A percentile compares a stretch with the other conserved stretches of the same genome.
phyloP scores from a whole-genome alignment of 2,797 vertebrate species.

The Leucoraja ocellata region DNA sequence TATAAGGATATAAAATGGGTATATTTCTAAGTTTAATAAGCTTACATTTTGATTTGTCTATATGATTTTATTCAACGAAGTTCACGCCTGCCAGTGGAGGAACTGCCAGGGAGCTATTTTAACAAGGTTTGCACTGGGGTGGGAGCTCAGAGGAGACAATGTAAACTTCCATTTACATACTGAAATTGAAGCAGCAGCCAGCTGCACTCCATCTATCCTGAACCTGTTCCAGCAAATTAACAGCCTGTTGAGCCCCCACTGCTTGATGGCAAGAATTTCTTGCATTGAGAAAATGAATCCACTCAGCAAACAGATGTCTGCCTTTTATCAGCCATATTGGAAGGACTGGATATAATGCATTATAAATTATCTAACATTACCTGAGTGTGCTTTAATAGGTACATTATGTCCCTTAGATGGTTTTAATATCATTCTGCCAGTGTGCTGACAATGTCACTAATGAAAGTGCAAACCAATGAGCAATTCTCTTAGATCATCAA shows the following conservation, averaged over 20 bases:
- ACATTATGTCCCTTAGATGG: background rate
- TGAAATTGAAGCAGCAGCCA: constrained; percentile 21
- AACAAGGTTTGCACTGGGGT: background rate
- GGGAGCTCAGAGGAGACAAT: constrained; percentile 6
- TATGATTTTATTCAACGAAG: background rate
- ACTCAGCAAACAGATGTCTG: constrained; percentile 31
- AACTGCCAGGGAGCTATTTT: background rate
- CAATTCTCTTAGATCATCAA: background rate
- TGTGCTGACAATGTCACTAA: constrained; percentile 10
- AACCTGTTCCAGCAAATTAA: constrained; percentile 29
- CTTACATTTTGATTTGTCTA: background rate
- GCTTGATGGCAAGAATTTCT: background rate
- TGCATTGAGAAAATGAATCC: constrained; percentile 30
- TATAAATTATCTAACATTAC: background rate
- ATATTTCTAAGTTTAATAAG: background rate
- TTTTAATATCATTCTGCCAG: background rate
- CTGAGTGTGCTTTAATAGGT: background rate
- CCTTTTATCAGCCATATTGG: constrained; percentile 16
- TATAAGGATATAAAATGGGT: background rate
- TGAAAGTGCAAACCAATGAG: background rate
- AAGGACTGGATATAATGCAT: background rate
- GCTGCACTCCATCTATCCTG: constrained; percentile 17
- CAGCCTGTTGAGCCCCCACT: constrained; percentile 28
- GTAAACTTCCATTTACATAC: constrained; percentile 30
- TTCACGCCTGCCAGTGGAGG: constrained; percentile 15